A percentile compares a stretch with the other conserved stretches of the same genome.
These are phyloP conservation scores for Tetramorium parvispinum DNA, from an alignment of 1,140 invertebrate genomes.

Conservation along the genomic window DNA sequence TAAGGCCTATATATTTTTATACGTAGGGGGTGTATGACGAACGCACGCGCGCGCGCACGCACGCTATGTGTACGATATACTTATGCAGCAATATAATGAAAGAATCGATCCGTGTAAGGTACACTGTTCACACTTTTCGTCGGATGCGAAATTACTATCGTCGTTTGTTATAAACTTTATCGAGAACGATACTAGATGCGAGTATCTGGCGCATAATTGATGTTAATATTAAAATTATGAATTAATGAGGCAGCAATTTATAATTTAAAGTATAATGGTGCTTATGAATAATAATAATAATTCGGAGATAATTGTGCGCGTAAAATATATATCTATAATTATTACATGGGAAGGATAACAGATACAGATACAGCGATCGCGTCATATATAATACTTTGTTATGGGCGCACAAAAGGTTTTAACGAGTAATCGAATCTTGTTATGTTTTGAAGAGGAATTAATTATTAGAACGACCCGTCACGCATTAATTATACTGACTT, in stretches of 20 bases:
- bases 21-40: not conserved
- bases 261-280: conserved; percentile 4
- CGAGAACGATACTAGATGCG: not conserved
- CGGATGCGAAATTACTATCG: not conserved
- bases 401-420: not conserved
- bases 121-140: not conserved
- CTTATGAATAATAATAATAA: conserved; percentile 8
- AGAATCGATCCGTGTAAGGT: conserved; percentile 6
- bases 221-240: conserved; percentile 28
- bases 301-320: conserved; percentile 25
- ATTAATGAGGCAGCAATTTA: conserved; percentile 23
- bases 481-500: conserved; percentile 22
- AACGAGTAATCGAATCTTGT: conserved; percentile 10
- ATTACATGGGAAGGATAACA: conserved; percentile 16
- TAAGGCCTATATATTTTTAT: conserved; percentile 37
- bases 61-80: not conserved
- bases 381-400: not conserved
- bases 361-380: not conserved
- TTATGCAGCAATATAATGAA: conserved; percentile 5
- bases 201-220: not conserved
- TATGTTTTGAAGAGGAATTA: conserved; percentile 16
- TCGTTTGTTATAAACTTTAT: not conserved
- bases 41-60: not conserved
- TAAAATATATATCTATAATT: conserved; percentile 15
- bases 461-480: not conserved